phyloP scores from a whole-genome alignment of 2,888 invertebrate genomes.

The Folsomia candida region DNA sequence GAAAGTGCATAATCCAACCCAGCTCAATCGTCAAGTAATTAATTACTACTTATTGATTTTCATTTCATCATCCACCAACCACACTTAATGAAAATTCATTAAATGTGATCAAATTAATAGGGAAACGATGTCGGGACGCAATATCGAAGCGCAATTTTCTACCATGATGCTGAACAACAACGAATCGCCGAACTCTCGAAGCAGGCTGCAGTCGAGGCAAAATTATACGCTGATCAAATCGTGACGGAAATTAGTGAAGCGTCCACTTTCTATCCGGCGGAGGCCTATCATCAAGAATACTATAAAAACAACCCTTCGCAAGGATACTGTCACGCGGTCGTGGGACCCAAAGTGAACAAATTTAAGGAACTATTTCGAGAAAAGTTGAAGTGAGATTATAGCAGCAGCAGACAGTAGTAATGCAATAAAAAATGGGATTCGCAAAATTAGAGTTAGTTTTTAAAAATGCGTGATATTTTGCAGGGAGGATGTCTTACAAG shows the following conservation, averaged over 20 bases:
- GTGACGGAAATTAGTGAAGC: conserved; percentile 76
- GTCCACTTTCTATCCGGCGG: conserved; percentile 82
- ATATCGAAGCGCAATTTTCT: conserved; percentile 87
- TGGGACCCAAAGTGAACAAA: conserved; percentile 32
- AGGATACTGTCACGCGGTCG: conserved; percentile 32
- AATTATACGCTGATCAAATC: conserved; percentile 56
- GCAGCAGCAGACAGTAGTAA: neutral
- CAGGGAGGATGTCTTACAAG: conserved; percentile 8
- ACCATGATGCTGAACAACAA: conserved; percentile 82
- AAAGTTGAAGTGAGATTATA: conserved; percentile 33
- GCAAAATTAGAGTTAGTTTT: neutral
- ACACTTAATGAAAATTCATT: too few relatives aligned
- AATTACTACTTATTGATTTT: neutral
- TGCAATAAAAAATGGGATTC: neutral
- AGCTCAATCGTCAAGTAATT: neutral
- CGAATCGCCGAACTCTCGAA: conserved; percentile 67
- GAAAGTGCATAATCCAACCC: conserved; percentile 56
- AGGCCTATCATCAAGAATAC: conserved; percentile 57
- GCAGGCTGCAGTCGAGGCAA: conserved; percentile 54
- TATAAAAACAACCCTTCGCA: conserved; percentile 36
- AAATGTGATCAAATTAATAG: conserved; percentile 14
- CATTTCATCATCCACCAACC: too few relatives aligned
- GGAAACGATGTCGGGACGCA: conserved; percentile 54
- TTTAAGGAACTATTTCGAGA: conserved; percentile 26
- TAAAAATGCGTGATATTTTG: neutral